These are phyloP conservation scores for Drosophila pachea DNA, from an alignment of 1,140 invertebrate species.

Conservation along the genomic window DNA sequence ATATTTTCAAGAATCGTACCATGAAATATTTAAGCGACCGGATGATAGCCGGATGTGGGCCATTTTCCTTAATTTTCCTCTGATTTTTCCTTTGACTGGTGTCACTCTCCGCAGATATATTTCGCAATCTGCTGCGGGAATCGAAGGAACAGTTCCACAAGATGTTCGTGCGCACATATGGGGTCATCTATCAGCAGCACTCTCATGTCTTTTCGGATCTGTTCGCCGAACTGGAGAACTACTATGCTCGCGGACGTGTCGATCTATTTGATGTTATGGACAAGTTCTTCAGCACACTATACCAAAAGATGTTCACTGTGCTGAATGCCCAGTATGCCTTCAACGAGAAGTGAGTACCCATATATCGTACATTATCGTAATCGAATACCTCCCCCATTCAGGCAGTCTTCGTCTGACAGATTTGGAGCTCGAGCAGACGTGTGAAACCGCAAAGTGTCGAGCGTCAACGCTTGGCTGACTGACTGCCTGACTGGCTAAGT, in stretches of 20 bases:
- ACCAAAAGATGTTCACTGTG: constrained; percentile 97
- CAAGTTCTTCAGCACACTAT: constrained; percentile 94
- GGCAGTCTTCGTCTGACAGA: constrained; percentile 16
- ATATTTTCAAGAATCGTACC: constrained; percentile 43
- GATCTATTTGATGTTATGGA: constrained; percentile 93
- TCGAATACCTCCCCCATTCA: constrained; percentile 19
- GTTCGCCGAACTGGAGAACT: constrained; percentile 93
- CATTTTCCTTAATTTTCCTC: constrained; percentile 33
- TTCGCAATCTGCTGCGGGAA: constrained; percentile 89
- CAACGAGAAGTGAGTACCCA: constrained; percentile 86
- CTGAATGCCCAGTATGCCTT: constrained; percentile 94
- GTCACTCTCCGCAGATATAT: constrained; percentile 86
- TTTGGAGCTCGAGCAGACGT: constrained; percentile 58
- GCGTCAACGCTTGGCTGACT: constrained; percentile 38
- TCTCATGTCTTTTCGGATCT: constrained; percentile 94
- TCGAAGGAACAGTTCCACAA: constrained; percentile 92
- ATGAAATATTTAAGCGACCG: constrained; percentile 41
- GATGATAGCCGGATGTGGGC: constrained; percentile 53
- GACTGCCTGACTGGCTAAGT: too few species aligned
- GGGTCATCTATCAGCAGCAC: constrained; percentile 96
- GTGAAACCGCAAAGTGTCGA: constrained; percentile 73
- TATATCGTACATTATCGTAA: constrained; percentile 17
- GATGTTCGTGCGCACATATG: constrained; percentile 97
- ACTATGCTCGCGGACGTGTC: constrained; percentile 90
- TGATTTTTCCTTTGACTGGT: neutral